Base-by-base conservation (phyloP, 1,140 invertebrate species). In the Cyclina sinensis region DNA sequence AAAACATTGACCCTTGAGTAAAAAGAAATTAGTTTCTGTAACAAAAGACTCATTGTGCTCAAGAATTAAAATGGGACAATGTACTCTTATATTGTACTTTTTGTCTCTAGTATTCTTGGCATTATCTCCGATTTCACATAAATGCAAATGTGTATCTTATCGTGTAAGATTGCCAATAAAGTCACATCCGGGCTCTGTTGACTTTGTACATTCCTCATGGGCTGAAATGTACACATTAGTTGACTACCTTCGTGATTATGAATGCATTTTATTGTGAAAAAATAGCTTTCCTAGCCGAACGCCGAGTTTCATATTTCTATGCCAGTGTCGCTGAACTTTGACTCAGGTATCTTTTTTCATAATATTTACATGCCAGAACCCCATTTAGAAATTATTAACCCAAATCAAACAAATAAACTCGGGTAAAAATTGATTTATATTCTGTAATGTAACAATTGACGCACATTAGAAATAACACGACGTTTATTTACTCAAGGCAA, bases 401-500 rank as follows among this genome's bases (percentile, higher is more conserved):
- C 57, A 62, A 27, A 27, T 62, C 57, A 62, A 62, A 62, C 24
- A 62, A 5, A 27, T n/a, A 14, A 62, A 62, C n/a, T 62, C 57
- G 57, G 57, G n/a, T 62, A 27, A 62, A 62, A 62, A 62, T 62
- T 62, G 57, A 62, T 62, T 27, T 9, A n/a, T 62, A 24, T 43
- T 43, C n/a, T n/a, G n/a, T n/a, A n/a, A n/a, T n/a, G n/a, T 62
- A 27, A 62, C 24, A 62, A 57, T 9, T 9, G 16, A 46, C 7
- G 43, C 7, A 46, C 16, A 16, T 46, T 46, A 18, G 21, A 14
- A 18, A 7, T 54, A 54, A 12, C 7, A 18, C 18, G 51, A 7
- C 51, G 21, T 54, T 3, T 54, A 54, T 54, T 54, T 54, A 54
- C 51, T 54, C 21, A 54, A 54, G 51, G 4, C 51, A 54, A 14